phyloP scores from a whole-genome alignment of 1,140 invertebrate genomes.

The Penaeus japonicus region DNA sequence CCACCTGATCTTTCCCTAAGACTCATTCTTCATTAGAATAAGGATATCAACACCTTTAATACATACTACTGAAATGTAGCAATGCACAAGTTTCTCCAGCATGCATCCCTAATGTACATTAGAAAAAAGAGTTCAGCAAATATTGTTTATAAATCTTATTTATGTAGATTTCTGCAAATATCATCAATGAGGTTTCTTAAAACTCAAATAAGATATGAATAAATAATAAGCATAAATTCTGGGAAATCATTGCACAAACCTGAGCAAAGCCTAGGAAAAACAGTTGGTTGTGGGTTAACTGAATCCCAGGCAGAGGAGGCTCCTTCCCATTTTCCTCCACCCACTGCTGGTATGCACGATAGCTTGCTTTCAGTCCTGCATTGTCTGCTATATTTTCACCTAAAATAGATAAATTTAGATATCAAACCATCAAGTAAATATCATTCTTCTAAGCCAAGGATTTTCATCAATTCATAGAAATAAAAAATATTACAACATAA shows the following conservation, averaged over 20 bases:
- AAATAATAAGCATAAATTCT: neutral
- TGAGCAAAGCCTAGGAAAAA: conserved; percentile 94
- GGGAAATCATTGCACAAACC: conserved; percentile 67
- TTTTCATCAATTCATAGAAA: no score
- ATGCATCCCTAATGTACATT: no score
- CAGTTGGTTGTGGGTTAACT: conserved; percentile 84
- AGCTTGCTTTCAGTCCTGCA: conserved; percentile 89
- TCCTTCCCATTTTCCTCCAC: conserved; percentile 66
- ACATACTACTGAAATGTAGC: no score
- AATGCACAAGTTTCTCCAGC: no score
- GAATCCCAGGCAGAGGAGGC: conserved; percentile 78
- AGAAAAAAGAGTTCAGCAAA: no score
- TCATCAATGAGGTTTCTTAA: neutral
- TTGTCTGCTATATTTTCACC: conserved; percentile 94
- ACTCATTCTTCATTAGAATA: no score
- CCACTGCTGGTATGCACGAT: conserved; percentile 82
- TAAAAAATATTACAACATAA: conserved; percentile 24
- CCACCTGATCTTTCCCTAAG: no score
- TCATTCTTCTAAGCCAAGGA: neutral
- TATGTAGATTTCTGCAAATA: neutral
- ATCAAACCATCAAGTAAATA: neutral
- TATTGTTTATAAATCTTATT: no score
- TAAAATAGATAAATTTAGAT: conserved; percentile 58
- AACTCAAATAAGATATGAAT: neutral
- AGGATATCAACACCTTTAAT: no score